A percentile compares a stretch with the other conserved stretches of the same genome.
These are phyloP conservation scores for Fringilla coelebs DNA, from an alignment of 2,797 vertebrate genomes.

Conservation along the genomic window DNA sequence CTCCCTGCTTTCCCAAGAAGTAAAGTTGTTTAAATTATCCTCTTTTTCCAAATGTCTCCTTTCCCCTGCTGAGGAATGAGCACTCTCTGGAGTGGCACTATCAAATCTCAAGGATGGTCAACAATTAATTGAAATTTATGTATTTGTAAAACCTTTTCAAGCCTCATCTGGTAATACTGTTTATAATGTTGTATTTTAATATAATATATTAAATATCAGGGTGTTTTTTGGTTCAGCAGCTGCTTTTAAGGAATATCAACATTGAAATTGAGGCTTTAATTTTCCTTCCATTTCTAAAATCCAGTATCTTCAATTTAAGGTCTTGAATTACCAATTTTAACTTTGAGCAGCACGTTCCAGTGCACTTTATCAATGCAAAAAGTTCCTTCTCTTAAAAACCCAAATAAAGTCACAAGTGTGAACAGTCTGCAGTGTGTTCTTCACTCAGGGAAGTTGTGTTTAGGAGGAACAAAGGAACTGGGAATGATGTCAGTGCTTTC, in stretches of 20 bases:
- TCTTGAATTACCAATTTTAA: not conserved
- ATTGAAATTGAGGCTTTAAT: not conserved
- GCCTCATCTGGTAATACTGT: not conserved
- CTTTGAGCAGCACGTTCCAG: not conserved
- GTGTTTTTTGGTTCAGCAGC: not conserved
- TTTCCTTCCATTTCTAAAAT: not conserved
- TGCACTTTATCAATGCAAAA: not conserved
- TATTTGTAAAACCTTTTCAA: not conserved
- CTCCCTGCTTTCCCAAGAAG: not conserved
- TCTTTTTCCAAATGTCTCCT: not conserved
- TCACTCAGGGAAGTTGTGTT: not conserved
- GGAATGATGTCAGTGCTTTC: not conserved
- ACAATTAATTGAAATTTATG: not conserved
- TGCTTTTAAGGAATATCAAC: not conserved
- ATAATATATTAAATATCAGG: not conserved
- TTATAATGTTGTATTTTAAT: not conserved
- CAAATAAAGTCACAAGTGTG: not conserved
- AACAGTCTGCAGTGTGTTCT: not conserved
- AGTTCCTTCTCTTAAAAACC: not conserved
- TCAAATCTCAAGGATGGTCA: not conserved
- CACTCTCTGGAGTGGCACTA: not conserved
- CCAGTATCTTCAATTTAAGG: not conserved
- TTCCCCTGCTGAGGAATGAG: not conserved
- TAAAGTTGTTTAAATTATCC: not conserved
- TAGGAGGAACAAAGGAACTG: not conserved